Base-by-base conservation (phyloP, 2,113 vertebrate genomes). In the Danio rerio region DNA sequence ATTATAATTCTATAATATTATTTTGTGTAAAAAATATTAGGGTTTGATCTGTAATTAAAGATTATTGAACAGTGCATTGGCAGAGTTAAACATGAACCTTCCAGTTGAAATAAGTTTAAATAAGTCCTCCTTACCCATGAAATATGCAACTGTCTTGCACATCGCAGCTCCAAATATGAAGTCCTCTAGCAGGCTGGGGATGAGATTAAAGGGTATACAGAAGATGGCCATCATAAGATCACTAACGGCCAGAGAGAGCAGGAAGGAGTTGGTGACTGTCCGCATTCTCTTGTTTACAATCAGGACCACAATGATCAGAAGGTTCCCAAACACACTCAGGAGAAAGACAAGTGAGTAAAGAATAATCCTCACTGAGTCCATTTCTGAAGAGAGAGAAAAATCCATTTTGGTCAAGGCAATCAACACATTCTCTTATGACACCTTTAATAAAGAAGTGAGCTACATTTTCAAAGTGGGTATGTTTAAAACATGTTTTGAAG, bases 201-300 rank as follows among this genome's bases (percentile, higher is more conserved):
- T 90, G 42, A 98, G 95, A 3, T 95, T 98, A 92, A 99, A 98
- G 80, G 97, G 97, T 96, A 99, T 97, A 89, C 97, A 99, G 90
- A 97, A 96, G 84, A 98, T 71, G 0, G 96, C 96, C 94, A 99
- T 93, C 91, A 98, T 94, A 83, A 98, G 94, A 93, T 99, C 97
- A 4, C 97, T 98, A 88, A 97, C 90, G 0, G 97, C 97, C 91
- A 98, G 93, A 0, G 97, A 98, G 80, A 98, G 94, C 91, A 99
- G 92, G 94, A 98, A 98, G 91, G 92, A 95, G 90, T 99, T 99
- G 91, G 97, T 99, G 91, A 99, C 95, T 0, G 97, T 98, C 16
- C 97, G 94, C 89, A 99, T 94, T 5, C 96, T 95, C 78, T 96
- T 96, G 93, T 96, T 97, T 73, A 95, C 87, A 8, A 92, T 88